Percentiles rank a stretch among this genome's conserved stretches.
These are phyloP conservation scores for Sanderia malayensis DNA, from an alignment of 30 jellyfish, hydroid and myxozoan genomes.

Conservation along the genomic window DNA sequence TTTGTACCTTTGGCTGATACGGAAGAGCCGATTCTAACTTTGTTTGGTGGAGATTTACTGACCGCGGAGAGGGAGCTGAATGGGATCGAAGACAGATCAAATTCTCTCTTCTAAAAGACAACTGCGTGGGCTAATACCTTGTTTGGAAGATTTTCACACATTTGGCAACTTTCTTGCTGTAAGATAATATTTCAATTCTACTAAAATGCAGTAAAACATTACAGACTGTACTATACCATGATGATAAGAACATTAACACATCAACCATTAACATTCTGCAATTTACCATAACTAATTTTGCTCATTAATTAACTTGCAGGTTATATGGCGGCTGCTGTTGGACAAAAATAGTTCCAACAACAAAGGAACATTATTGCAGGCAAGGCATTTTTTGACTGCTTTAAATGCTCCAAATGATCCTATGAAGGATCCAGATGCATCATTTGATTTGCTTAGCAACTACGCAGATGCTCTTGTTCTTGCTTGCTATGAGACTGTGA, in stretches of 20 bases:
- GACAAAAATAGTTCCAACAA: background rate
- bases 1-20: background rate
- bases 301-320: no score
- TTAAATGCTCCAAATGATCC: background rate
- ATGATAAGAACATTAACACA: no score
- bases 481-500: background rate
- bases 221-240: no score
- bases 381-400: conserved; percentile 3
- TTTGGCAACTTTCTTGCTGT: background rate
- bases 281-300: no score
- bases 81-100: background rate
- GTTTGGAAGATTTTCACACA: background rate
- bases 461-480: conserved; percentile 9
- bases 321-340: background rate
- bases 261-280: no score
- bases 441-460: background rate
- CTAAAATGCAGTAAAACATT: no score
- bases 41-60: background rate
- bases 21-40: background rate
- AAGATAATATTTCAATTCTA: no score
- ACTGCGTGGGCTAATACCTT: background rate
- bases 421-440: conserved; percentile 15
- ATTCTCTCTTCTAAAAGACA: background rate
- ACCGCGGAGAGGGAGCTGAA: background rate
- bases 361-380: conserved; percentile 2